Conservation (phyloP, 2,888 invertebrate genomes). For the Tetramorium bicarinatum region DNA sequence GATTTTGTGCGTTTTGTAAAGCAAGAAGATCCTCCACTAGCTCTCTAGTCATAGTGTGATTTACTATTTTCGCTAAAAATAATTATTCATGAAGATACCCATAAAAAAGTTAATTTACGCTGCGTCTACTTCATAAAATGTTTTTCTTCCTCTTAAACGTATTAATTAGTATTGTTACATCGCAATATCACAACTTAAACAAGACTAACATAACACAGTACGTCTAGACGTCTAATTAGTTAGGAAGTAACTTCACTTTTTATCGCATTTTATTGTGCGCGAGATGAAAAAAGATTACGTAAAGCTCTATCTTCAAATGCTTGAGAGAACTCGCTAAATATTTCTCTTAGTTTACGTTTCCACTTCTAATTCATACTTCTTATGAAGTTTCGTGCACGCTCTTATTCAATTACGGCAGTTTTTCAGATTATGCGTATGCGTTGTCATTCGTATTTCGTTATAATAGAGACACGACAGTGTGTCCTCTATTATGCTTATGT, state of each 20-base stretch:
- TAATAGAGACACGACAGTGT: background rate
- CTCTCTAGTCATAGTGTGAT: background rate
- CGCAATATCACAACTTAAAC: slow-evolving; percentile 46
- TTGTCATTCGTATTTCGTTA: slow-evolving; percentile 25
- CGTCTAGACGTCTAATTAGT: slow-evolving; percentile 10
- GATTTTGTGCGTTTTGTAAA: background rate
- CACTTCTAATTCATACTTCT: background rate
- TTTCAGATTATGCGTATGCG: slow-evolving; percentile 22
- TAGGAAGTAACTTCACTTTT: slow-evolving; percentile 31
- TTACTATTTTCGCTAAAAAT: background rate
- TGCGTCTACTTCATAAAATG: background rate
- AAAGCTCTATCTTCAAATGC: slow-evolving; percentile 3
- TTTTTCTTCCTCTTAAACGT: background rate
- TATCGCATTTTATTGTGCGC: slow-evolving; percentile 45
- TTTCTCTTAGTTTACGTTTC: background rate
- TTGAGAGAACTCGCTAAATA: slow-evolving; percentile 15
- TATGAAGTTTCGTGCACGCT: slow-evolving; percentile 26
- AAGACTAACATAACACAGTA: slow-evolving; percentile 18
- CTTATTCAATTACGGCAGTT: slow-evolving; percentile 41
- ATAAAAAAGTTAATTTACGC: slow-evolving; percentile 26
- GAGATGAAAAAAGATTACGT: slow-evolving; percentile 4
- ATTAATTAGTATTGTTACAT: slow-evolving; percentile 5
- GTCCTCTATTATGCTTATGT: slow-evolving; percentile 7
- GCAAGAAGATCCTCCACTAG: background rate
- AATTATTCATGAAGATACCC: background rate